These are phyloP conservation scores for Lycaon pictus DNA, from an alignment of 2,113 vertebrate genomes.

Conservation along the genomic window DNA sequence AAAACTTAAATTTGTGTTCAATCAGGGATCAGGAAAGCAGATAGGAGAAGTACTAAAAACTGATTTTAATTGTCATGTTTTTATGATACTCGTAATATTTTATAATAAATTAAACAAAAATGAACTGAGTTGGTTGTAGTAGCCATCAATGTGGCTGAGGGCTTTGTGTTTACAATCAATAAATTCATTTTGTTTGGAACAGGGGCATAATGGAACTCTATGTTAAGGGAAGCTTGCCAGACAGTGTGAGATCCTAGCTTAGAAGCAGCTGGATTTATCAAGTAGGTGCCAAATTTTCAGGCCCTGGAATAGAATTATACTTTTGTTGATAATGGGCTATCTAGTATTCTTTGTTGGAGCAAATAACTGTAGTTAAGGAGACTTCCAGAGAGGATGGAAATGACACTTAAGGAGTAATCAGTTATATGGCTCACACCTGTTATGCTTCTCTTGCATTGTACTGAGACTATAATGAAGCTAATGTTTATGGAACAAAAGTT, in stretches of 20 bases:
- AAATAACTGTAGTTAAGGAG: neutral
- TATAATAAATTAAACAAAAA: slow-evolving; percentile 16
- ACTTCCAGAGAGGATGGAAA: neutral
- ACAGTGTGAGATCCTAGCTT: neutral
- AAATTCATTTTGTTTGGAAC: slow-evolving; percentile 35
- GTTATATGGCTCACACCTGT: neutral
- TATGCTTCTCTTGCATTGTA: neutral
- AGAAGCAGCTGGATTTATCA: slow-evolving; percentile 39
- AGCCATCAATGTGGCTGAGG: neutral
- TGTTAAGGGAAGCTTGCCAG: slow-evolving; percentile 37
- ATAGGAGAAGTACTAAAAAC: neutral
- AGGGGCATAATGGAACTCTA: slow-evolving; percentile 5
- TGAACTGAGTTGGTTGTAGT: neutral
- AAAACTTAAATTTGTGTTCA: slow-evolving; percentile 1
- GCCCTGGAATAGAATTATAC: neutral
- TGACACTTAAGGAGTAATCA: slow-evolving; percentile 33
- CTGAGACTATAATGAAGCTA: slow-evolving; percentile 32
- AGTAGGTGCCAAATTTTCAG: neutral
- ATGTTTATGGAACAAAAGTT: slow-evolving; percentile 22
- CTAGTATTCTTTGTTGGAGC: slow-evolving; percentile 3
- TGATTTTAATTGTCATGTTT: neutral
- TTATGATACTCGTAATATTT: slow-evolving; percentile 32
- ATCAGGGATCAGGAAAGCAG: neutral
- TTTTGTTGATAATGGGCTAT: neutral
- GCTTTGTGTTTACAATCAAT: slow-evolving; percentile 54